phyloP scores from a whole-genome alignment of 2,113 vertebrate genomes.

The Grantiella picta region DNA sequence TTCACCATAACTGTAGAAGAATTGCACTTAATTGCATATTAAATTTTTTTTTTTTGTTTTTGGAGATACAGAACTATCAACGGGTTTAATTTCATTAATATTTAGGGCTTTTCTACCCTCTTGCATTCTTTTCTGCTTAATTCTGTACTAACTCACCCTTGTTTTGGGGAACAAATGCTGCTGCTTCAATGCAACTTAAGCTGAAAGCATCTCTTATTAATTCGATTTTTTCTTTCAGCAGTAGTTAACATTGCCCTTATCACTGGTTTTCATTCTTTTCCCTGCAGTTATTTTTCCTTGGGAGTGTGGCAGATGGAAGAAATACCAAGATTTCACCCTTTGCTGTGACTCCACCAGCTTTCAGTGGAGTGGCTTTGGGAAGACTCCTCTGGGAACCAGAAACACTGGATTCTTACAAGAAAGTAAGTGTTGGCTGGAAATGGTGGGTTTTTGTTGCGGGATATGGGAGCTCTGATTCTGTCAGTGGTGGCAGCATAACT shows the following conservation, averaged over 20 bases:
- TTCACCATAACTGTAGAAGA: background rate
- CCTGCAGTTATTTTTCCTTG: background rate
- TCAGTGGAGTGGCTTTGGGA: background rate
- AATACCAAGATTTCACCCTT: background rate
- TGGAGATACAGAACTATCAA: background rate
- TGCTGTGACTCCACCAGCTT: background rate
- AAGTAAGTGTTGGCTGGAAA: background rate
- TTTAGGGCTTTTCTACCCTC: background rate
- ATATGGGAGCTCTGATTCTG: background rate
- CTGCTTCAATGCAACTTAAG: background rate
- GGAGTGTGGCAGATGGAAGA: background rate
- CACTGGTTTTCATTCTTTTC: background rate
- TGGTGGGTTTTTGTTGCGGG: background rate
- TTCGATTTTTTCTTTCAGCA: background rate
- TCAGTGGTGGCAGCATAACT: background rate
- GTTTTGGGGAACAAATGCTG: background rate
- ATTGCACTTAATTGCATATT: background rate
- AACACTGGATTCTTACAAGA: background rate
- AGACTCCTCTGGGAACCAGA: background rate
- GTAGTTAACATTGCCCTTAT: background rate
- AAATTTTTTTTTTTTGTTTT: background rate
- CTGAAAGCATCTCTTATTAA: background rate
- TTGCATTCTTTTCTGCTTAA: background rate
- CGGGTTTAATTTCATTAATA: background rate
- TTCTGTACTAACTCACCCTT: background rate